phyloP scores from a whole-genome alignment of 1,140 invertebrate species.

The Penaeus vannamei region DNA sequence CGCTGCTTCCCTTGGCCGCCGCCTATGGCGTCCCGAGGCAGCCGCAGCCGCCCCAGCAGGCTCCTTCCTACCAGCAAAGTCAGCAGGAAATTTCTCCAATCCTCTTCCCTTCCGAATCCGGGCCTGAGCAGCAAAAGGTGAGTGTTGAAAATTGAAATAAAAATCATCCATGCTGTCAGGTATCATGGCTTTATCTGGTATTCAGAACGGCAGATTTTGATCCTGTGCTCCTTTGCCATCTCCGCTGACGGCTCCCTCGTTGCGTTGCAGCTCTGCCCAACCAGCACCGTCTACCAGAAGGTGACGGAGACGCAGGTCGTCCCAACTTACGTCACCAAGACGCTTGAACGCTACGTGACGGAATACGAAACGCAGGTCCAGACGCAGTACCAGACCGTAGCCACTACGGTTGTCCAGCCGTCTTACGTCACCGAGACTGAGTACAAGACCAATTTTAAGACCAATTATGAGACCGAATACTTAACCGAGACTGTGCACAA shows the following conservation, averaged over 20 bases:
- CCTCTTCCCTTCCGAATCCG: neutral
- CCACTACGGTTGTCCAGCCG: conserved; percentile 7
- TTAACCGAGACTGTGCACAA: neutral
- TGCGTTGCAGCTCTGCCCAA: neutral
- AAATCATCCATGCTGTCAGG: neutral
- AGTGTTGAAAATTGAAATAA: neutral
- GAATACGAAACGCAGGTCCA: conserved; percentile 4
- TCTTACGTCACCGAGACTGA: conserved; percentile 7
- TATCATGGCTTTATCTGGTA: neutral
- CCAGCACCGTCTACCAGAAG: conserved; percentile 26
- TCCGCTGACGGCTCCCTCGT: neutral
- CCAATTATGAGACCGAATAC: neutral
- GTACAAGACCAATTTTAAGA: neutral
- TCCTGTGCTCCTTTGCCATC: neutral
- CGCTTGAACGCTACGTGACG: conserved; percentile 24
- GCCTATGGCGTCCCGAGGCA: neutral
- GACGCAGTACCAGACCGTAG: conserved; percentile 37
- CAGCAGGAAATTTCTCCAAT: neutral
- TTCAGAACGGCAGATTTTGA: neutral
- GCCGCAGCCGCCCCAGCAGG: neutral
- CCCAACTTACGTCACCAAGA: conserved; percentile 40
- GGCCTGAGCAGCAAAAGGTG: neutral
- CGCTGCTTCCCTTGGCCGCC: neutral
- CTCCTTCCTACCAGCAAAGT: neutral
- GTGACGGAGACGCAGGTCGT: conserved; percentile 35